phyloP scores from a whole-genome alignment of 2,888 invertebrate genomes.

The Drosophila infuscata region DNA sequence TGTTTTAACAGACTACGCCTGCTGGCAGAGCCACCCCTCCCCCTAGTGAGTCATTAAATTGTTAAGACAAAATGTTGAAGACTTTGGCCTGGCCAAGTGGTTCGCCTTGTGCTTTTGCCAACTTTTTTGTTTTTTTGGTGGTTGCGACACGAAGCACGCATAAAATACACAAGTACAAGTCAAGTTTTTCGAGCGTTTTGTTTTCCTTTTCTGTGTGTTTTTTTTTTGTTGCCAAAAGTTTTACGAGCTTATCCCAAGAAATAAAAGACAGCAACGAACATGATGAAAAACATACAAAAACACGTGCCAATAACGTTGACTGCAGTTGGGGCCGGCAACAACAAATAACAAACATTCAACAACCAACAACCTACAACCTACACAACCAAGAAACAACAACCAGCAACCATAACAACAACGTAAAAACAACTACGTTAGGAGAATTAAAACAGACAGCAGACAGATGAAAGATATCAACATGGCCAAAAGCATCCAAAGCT shows the following conservation, averaged over 20 bases:
- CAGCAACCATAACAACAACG: conserved; percentile 32
- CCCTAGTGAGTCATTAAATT: conserved; percentile 61
- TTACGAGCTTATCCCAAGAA: conserved; percentile 70
- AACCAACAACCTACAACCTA: conserved; percentile 22
- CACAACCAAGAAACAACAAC: conserved; percentile 11
- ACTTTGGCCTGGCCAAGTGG: conserved; percentile 36
- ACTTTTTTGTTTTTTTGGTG: conserved; percentile 34
- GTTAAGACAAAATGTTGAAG: conserved; percentile 50
- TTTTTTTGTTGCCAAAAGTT: conserved; percentile 60
- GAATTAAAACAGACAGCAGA: conserved; percentile 46
- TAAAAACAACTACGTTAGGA: conserved; percentile 32
- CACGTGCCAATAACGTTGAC: conserved; percentile 60
- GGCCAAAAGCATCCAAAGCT: conserved; percentile 24
- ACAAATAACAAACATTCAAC: conserved; percentile 20
- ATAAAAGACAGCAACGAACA: conserved; percentile 48
- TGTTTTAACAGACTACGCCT: conserved; percentile 30
- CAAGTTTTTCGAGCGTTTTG: conserved; percentile 44
- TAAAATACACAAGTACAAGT: conserved; percentile 67
- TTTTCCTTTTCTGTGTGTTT: not conserved
- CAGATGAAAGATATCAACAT: conserved; percentile 26
- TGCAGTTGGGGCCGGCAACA: conserved; percentile 33
- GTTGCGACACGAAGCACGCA: conserved; percentile 52
- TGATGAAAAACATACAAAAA: conserved; percentile 63
- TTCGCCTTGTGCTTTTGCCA: conserved; percentile 30
- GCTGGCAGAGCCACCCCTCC: conserved; percentile 1